Evolutionary conservation across 2,113 vertebrate genomes (phyloP), one percentile per base, ranked within the genome.

Genomic region (Sylvicapra grimmia): DNA sequence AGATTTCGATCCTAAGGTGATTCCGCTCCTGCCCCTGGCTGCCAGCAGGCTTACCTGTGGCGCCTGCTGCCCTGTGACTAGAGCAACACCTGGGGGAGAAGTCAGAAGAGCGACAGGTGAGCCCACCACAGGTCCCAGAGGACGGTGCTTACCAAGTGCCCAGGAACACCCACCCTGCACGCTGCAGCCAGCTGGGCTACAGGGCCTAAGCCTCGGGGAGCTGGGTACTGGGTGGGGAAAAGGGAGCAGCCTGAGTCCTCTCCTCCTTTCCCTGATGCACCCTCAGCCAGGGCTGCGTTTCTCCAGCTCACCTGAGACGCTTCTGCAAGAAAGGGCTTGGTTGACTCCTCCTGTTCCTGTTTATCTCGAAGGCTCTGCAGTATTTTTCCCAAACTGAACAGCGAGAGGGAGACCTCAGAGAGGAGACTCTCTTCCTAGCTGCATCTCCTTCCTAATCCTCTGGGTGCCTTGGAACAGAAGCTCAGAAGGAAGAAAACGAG

Each of bases 21-120:
- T 53, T 97, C 61, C 58, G 23, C 53, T 92, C 86, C 89, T 89
- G 54, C 80, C 93, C 94, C 84, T 94, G 80, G 79, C 89, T 96
- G 93, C 93, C 96, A 97, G 33, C 79, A 97, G 94, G 95, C 98
- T 99, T 99, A 98, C 98, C 99, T 98, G 98, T 90, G 25, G 61
- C 87, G 65, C 88, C 96, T 93, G 90, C 53, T 96, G 96, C 97
- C 83, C 89, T 96, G 63, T 77, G 92, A 95, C 92, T 93, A 95
- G 79, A 95, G 85, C 92, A 92, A 94, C 90, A 97, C 90, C 89
- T 96, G 93, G 97, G 96, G 86, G 97, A 98, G 92, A 92, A 97
- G 97, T 68, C 98, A 96, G 89, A 96, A 91, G 95, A 98, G 97
- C 93, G 72, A 98, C 96, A 98, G 97, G 97, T 97, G 96, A 98